A percentile compares a stretch with the other conserved stretches of the same genome.
Conservation (phyloP, 2,888 invertebrate genomes). For the Apotomis capreana region DNA sequence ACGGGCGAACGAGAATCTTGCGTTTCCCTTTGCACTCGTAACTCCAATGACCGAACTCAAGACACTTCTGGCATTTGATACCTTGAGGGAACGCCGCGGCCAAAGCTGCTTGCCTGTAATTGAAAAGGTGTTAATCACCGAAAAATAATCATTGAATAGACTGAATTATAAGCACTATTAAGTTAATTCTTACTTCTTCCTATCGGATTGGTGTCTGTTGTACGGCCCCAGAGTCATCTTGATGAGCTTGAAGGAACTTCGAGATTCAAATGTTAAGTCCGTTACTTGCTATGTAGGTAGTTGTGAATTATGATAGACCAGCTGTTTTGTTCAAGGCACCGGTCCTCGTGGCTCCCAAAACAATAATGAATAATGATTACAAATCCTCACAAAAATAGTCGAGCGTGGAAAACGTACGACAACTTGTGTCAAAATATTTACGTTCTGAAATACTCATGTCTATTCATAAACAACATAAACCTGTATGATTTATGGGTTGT, state of each 20-base stretch:
- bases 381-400: constrained; percentile 41
- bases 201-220: constrained; percentile 76
- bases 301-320: constrained; percentile 16
- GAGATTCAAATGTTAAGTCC: constrained; percentile 17
- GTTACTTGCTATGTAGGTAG: constrained; percentile 36
- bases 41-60: constrained; percentile 97
- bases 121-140: constrained; percentile 42
- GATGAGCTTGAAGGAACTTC: constrained; percentile 14
- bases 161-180: constrained; percentile 27
- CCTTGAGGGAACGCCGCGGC: constrained; percentile 88
- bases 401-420: constrained; percentile 41
- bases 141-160: constrained; percentile 23
- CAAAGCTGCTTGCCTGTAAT: constrained; percentile 82
- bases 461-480: constrained; percentile 17
- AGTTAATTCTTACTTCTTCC: constrained; percentile 67
- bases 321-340: constrained; percentile 18
- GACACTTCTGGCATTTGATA: constrained; percentile 95
- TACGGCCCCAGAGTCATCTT: constrained; percentile 78
- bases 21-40: constrained; percentile 96
- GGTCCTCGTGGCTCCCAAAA: constrained; percentile 34
- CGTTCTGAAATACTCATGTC: constrained; percentile 36
- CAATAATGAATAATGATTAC: constrained; percentile 39
- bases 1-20: constrained; percentile 92
- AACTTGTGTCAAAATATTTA: constrained; percentile 42
- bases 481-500: background rate